Conservation (phyloP, 1,140 invertebrate genomes). For the Watersipora subatra region DNA sequence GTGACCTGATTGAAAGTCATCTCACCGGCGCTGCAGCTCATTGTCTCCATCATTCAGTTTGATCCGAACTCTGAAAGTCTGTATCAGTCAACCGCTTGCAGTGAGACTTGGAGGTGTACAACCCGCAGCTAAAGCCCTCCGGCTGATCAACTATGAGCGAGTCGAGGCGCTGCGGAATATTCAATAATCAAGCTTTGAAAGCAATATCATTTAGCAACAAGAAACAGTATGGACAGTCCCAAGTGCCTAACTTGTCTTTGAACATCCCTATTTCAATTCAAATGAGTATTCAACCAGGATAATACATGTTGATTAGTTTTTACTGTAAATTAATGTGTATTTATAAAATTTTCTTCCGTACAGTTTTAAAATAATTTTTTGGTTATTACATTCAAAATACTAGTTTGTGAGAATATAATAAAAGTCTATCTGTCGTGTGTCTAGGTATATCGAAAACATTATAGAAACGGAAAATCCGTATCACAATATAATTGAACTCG, state of each 20-base stretch:
- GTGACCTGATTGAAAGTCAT: not conserved
- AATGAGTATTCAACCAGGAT: not conserved
- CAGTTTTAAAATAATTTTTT: not conserved
- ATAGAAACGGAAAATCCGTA: too few species aligned
- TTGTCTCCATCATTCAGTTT: not conserved
- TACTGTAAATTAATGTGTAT: not conserved
- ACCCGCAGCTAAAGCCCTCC: not conserved
- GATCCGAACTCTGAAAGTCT: too few species aligned
- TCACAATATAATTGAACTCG: too few species aligned
- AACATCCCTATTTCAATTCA: not conserved
- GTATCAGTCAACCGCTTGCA: not conserved
- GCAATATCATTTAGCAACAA: not conserved
- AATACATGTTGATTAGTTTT: not conserved
- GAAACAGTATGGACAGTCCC: not conserved
- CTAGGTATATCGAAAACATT: too few species aligned
- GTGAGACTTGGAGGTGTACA: not conserved
- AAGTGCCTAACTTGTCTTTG: too few species aligned
- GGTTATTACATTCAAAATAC: too few species aligned
- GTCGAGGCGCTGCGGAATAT: not conserved
- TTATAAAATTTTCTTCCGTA: not conserved
- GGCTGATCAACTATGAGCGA: not conserved
- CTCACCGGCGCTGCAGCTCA: not conserved
- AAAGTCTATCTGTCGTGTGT: too few species aligned
- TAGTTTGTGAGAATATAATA: too few species aligned
- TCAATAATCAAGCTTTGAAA: not conserved